Conservation (phyloP, 2,888 invertebrate species). For the Drosophila robusta region DNA sequence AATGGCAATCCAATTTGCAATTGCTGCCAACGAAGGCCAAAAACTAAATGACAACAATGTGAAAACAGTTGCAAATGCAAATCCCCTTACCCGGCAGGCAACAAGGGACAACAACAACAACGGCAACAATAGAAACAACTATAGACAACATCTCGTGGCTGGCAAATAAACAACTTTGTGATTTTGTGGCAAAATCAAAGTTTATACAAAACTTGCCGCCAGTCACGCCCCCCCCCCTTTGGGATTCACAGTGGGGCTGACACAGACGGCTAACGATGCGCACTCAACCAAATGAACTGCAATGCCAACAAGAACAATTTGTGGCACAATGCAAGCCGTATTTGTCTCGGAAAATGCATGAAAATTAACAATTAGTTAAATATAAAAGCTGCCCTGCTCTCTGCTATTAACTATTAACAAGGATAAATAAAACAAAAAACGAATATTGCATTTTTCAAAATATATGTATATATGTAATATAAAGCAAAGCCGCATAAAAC, state of each 20-base stretch:
- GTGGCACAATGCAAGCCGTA: conserved; percentile 4
- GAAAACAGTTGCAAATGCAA: conserved; percentile 31
- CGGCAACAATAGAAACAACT: conserved; percentile 8
- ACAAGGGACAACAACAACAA: conserved; percentile 7
- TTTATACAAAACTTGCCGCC: conserved; percentile 37
- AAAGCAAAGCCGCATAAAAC: background rate
- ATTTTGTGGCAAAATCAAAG: conserved; percentile 37
- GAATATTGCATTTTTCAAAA: background rate
- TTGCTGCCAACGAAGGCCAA: conserved; percentile 29
- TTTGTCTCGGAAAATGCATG: conserved; percentile 8
- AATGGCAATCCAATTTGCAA: conserved; percentile 41
- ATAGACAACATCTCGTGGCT: conserved; percentile 14
- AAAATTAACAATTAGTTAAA: conserved; percentile 24
- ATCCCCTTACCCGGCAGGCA: conserved; percentile 10
- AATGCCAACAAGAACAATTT: conserved; percentile 8
- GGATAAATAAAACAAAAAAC: background rate
- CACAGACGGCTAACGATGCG: conserved; percentile 24
- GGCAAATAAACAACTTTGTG: conserved; percentile 40
- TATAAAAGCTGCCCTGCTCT: background rate
- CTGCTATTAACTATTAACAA: background rate
- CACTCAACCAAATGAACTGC: conserved; percentile 43
- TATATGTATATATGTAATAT: too few relatives aligned
- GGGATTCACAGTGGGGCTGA: background rate
- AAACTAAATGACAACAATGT: conserved; percentile 31
- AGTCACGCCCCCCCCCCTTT: conserved; percentile 1